These are phyloP conservation scores for Desmodus rotundus DNA, from an alignment of 2,113 vertebrate species.

Conservation along the genomic window DNA sequence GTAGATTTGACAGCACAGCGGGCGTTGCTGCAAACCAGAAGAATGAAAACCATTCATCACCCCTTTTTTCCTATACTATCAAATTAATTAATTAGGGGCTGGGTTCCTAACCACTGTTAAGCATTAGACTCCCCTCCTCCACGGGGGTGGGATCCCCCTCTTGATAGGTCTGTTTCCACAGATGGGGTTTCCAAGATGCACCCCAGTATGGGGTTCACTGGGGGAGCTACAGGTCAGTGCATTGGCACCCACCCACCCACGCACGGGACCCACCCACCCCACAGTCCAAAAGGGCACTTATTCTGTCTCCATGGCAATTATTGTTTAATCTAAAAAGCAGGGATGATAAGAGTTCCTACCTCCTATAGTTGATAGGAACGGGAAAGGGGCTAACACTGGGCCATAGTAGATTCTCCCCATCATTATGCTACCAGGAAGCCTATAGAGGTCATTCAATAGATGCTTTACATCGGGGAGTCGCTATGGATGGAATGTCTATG, in stretches of 20 bases:
- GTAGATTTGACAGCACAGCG: not conserved
- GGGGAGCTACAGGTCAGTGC: not conserved
- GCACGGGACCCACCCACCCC: too few relatives aligned
- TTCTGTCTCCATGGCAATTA: too few relatives aligned
- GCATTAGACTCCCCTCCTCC: not conserved
- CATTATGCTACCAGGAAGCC: not conserved
- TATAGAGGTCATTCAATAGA: not conserved
- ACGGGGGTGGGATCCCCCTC: too few relatives aligned
- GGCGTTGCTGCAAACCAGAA: not conserved
- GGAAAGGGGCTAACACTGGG: not conserved
- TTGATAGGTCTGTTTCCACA: not conserved
- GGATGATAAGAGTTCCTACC: not conserved
- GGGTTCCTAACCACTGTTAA: not conserved
- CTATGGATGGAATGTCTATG: too few relatives aligned
- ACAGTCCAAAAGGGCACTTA: not conserved
- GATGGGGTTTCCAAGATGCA: fast-evolving
- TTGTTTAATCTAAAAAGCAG: not conserved
- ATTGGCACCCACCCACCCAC: too few relatives aligned
- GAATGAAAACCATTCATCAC: not conserved
- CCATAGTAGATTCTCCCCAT: too few relatives aligned
- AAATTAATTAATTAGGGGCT: conserved; percentile 17
- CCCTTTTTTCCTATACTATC: not conserved
- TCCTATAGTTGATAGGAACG: not conserved
- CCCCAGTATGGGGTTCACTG: not conserved
- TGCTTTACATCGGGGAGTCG: not conserved